Conservation (phyloP, 2,797 vertebrate genomes). For the Amblyraja radiata region DNA sequence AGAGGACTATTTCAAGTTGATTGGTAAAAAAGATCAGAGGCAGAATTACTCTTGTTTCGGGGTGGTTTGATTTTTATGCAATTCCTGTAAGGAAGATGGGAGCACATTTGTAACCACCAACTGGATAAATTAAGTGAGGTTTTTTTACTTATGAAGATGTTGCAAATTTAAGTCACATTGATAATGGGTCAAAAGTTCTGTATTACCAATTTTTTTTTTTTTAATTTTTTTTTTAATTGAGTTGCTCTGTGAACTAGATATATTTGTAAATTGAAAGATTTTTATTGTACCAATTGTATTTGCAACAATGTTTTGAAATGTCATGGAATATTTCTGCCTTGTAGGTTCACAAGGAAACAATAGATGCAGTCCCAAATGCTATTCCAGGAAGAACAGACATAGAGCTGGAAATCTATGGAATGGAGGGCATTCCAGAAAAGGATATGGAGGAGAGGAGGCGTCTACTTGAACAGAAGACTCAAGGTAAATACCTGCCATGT, state of each 20-base stretch:
- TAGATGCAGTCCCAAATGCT: constrained; percentile 94
- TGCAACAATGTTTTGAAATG: neutral
- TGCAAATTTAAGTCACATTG: neutral
- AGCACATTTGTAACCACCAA: neutral
- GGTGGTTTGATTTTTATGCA: neutral
- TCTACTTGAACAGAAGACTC: constrained; percentile 90
- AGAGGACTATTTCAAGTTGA: too few relatives aligned
- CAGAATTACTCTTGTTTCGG: too few relatives aligned
- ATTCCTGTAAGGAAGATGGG: neutral
- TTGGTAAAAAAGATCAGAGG: too few relatives aligned
- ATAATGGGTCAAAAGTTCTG: neutral
- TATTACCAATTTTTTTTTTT: neutral
- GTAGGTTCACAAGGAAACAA: constrained; percentile 97
- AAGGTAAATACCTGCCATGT: constrained; percentile 62
- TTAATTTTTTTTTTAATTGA: too few relatives aligned
- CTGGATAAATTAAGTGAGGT: neutral
- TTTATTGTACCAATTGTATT: neutral
- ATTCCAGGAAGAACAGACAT: constrained; percentile 95
- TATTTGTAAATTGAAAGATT: neutral
- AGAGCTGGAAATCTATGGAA: constrained; percentile 96
- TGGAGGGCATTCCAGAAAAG: constrained; percentile 98
- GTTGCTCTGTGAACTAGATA: neutral
- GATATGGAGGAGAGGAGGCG: constrained; percentile 93
- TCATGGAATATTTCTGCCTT: neutral
- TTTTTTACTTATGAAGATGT: neutral